Base-by-base conservation (phyloP, 1,140 invertebrate species). In the Apis florea region DNA sequence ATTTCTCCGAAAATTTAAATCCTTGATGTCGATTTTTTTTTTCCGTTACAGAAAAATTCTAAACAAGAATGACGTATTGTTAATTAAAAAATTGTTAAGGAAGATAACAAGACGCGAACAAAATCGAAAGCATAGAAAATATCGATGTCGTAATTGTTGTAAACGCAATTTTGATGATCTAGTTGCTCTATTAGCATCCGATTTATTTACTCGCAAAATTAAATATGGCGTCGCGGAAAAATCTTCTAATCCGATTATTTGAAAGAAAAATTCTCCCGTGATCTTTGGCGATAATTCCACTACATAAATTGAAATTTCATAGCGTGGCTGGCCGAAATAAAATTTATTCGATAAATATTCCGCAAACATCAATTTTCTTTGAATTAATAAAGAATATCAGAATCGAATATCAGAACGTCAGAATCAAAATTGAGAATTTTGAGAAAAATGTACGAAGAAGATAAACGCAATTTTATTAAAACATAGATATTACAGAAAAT, bases 291-390 rank as follows among this genome's bases (percentile, higher is more conserved):
- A 21, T 47, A 31, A 77, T 77, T 53, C 53, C 26, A 1, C 13
- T 15, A 56, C 49, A 19, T 53, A 56, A 66, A 77, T 53, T 54
- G 49, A 54, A 66, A 53, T 67, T 67, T 68, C 51, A 77, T 66
- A 6, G 4, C 19, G 15, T 5, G 19, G 21, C 5, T 9, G 19
- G 1, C 10, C 26, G 47, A 6, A 53, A 56, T 19, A 9, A 40
- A 6, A 13, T 47, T 24, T 10, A 1, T 58, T 72, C 54, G 24
- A 47, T n/a, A n/a, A n/a, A n/a, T 59, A 13, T 40, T 24, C 15
- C 19, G 15, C n/a, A n/a, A 17, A 31, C 19, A 59, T 58, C 26
- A 3, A 26, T 51, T 63, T 26, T 17, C 59, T 15, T 64, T 8
- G 47, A 63, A 63, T 75, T 75, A n/a, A 26, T 24, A 49, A 49